Evolutionary conservation across 2,113 vertebrate genomes (phyloP).

Genomic region (Myiopsitta monachus): DNA sequence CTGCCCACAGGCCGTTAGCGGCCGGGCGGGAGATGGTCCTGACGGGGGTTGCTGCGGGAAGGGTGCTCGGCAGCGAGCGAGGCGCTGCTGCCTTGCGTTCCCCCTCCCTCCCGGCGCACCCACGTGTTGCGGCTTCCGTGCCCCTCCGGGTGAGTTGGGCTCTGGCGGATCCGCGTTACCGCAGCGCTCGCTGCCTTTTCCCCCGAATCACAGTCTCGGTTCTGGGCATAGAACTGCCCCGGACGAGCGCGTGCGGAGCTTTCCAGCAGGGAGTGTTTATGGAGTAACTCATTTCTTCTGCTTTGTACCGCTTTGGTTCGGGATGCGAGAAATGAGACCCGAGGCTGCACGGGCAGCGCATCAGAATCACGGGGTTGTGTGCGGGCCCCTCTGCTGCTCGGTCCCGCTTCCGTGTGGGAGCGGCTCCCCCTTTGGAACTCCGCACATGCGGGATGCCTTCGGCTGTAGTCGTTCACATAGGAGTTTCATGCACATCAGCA

Average conservation of each 20-base stretch:
- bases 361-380: fast-evolving
- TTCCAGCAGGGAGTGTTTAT: fast-evolving
- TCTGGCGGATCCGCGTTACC: fast-evolving
- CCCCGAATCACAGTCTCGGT: not conserved
- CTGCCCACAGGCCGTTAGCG: fast-evolving
- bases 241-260: not conserved
- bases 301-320: fast-evolving
- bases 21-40: fast-evolving
- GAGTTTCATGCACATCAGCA: not conserved
- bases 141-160: not conserved
- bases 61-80: fast-evolving
- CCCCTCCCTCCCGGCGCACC: no score
- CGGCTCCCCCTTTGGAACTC: not conserved
- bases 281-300: not conserved
- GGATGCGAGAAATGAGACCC: fast-evolving
- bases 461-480: not conserved
- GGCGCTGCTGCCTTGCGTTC: fast-evolving
- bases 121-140: fast-evolving
- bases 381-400: fast-evolving
- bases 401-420: fast-evolving
- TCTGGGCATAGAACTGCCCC: fast-evolving
- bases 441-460: not conserved
- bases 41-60: fast-evolving
- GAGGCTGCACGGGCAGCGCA: fast-evolving
- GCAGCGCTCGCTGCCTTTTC: not conserved